Conservation (phyloP, 2,797 vertebrate species). For the Danio jaintianensis region DNA sequence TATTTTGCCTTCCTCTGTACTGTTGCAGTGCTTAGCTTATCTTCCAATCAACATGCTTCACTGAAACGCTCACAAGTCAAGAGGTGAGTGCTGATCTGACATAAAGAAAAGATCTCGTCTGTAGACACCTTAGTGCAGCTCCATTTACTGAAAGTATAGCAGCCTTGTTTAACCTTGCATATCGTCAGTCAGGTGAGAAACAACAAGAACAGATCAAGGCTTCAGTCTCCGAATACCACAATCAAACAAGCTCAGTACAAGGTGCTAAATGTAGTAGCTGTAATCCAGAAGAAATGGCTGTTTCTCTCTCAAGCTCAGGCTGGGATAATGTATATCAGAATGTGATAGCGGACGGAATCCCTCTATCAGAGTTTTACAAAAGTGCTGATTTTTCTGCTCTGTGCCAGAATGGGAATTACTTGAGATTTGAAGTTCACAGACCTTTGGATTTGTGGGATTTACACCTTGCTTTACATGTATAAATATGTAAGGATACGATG, state of each 20-base stretch:
- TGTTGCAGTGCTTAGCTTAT: background rate
- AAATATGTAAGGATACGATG: conserved; percentile 28
- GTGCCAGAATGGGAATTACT: conserved; percentile 15
- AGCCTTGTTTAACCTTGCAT: conserved; percentile 37
- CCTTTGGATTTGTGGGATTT: conserved; percentile 33
- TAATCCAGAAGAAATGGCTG: conserved; percentile 21
- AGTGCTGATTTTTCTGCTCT: conserved; percentile 34
- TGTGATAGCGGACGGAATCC: conserved; percentile 13
- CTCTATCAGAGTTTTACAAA: conserved; percentile 14
- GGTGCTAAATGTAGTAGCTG: conserved; percentile 11
- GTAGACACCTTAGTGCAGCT: conserved; percentile 32
- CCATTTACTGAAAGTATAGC: conserved; percentile 23
- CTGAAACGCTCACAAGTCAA: conserved; percentile 15
- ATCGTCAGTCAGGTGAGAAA: conserved; percentile 4
- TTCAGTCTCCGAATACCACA: background rate
- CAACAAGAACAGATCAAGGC: background rate
- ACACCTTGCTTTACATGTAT: conserved; percentile 27
- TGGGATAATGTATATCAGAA: conserved; percentile 12
- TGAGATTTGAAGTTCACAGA: conserved; percentile 30
- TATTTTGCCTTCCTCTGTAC: conserved; percentile 26
- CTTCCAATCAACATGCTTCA: conserved; percentile 21
- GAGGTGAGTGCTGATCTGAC: conserved; percentile 35
- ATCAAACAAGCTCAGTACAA: conserved; percentile 20
- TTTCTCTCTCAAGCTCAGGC: conserved; percentile 12
- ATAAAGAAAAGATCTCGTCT: conserved; percentile 17